Percentiles rank a stretch among this genome's conserved stretches.
Evolutionary conservation across 2,113 vertebrate genomes (phyloP).

Genomic region (Eclectus roratus): DNA sequence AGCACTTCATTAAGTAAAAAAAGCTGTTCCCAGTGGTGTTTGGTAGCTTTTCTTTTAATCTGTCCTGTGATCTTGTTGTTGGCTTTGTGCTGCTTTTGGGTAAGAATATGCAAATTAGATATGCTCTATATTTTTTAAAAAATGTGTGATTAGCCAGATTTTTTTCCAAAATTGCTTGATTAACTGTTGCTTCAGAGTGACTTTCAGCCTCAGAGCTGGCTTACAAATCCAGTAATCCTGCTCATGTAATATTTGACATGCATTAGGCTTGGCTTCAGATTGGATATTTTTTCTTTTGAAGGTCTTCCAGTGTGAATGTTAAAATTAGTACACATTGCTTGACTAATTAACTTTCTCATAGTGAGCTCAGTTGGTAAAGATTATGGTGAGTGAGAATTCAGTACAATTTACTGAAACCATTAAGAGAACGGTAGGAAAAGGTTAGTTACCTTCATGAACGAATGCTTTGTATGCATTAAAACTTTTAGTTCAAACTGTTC

Average conservation of each 20-base stretch:
- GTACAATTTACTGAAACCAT: neutral
- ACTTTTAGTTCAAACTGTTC: neutral
- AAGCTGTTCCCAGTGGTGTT: neutral
- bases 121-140: neutral
- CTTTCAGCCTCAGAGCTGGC: neutral
- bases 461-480: neutral
- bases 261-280: neutral
- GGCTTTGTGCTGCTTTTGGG: neutral
- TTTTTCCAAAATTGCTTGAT: neutral
- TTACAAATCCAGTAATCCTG: neutral
- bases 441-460: neutral
- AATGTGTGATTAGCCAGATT: neutral
- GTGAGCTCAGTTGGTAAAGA: neutral
- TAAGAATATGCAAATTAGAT: neutral
- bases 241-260: neutral
- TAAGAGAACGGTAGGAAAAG: neutral
- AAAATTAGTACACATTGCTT: neutral
- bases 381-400: slow-evolving; percentile 3
- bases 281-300: neutral
- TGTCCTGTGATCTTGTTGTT: neutral
- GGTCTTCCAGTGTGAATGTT: neutral
- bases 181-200: neutral
- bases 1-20: neutral
- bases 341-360: neutral
- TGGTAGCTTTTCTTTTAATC: neutral